Percentiles rank a stretch among this genome's conserved stretches.
These are phyloP conservation scores for Andricus curvator DNA, from an alignment of 2,888 invertebrate genomes.

Conservation along the genomic window DNA sequence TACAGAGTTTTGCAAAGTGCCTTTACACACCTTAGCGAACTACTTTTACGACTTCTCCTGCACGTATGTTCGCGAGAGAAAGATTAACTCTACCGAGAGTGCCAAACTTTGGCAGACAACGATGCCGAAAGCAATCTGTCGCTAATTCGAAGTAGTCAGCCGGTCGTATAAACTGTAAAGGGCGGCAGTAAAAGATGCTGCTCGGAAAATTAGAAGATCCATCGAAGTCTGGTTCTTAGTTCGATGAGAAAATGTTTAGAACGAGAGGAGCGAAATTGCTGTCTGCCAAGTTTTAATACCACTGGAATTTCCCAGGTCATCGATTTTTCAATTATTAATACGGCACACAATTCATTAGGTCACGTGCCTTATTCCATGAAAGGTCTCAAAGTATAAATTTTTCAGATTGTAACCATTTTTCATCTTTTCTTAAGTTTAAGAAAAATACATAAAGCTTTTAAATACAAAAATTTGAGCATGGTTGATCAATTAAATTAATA, in stretches of 20 bases:
- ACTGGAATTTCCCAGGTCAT: neutral
- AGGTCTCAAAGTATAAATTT: too few species aligned
- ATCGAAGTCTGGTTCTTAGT: slow-evolving; percentile 11
- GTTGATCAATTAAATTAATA: too few species aligned
- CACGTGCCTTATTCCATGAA: too few species aligned
- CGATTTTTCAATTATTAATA: neutral
- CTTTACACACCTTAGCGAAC: slow-evolving; percentile 53
- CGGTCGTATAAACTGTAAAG: slow-evolving; percentile 33
- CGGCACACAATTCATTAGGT: too few species aligned
- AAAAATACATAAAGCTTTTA: too few species aligned
- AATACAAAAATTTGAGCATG: too few species aligned
- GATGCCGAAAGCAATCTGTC: slow-evolving; percentile 45
- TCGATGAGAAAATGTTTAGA: neutral
- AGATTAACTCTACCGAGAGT: slow-evolving; percentile 57
- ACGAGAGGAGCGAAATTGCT: neutral
- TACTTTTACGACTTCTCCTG: slow-evolving; percentile 52
- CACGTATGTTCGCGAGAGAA: slow-evolving; percentile 49
- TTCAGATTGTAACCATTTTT: too few species aligned
- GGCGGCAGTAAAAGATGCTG: slow-evolving; percentile 9
- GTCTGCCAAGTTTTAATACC: neutral
- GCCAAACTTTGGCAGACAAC: slow-evolving; percentile 55
- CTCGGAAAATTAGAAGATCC: slow-evolving; percentile 17
- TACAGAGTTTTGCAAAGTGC: slow-evolving; percentile 51
- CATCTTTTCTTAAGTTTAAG: too few species aligned
- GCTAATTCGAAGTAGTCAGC: slow-evolving; percentile 37